Conservation (phyloP, 2,888 invertebrate species). For the Altica lythri region DNA sequence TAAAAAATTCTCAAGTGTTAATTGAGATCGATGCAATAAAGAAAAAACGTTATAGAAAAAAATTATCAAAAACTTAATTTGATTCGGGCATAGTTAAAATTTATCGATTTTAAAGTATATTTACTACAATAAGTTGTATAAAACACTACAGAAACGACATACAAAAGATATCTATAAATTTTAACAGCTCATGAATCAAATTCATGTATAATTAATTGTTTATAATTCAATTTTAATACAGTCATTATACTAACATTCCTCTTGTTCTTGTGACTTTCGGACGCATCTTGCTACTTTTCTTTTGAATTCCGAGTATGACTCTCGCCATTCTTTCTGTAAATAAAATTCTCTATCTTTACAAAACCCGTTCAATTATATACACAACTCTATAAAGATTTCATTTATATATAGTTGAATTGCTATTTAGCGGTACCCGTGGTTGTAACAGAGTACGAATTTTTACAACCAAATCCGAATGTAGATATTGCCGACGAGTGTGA, state of each 20-base stretch:
- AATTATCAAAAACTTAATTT: constrained; percentile 26
- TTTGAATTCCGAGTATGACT: constrained; percentile 96
- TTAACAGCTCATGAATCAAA: constrained; percentile 45
- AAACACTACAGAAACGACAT: constrained; percentile 40
- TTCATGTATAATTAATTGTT: constrained; percentile 32
- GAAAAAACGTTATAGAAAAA: constrained; percentile 6
- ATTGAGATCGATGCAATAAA: constrained; percentile 26
- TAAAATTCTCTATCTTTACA: no score
- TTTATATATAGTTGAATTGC: no score
- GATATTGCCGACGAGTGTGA: no score
- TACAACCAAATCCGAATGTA: no score
- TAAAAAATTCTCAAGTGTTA: constrained; percentile 27
- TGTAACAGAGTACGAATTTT: no score
- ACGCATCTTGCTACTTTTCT: constrained; percentile 97
- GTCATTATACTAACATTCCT: constrained; percentile 85
- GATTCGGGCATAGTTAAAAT: constrained; percentile 41
- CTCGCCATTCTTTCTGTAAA: constrained; percentile 96
- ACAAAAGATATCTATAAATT: constrained; percentile 37
- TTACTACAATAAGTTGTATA: constrained; percentile 29
- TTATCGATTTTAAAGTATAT: constrained; percentile 31
- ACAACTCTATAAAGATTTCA: no score
- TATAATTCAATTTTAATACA: constrained; percentile 37
- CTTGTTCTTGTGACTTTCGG: constrained; percentile 99
- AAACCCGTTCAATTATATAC: no score
- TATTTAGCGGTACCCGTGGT: no score